Evolutionary conservation across 2,113 vertebrate species (phyloP).

Genomic region (Raja brachyura): DNA sequence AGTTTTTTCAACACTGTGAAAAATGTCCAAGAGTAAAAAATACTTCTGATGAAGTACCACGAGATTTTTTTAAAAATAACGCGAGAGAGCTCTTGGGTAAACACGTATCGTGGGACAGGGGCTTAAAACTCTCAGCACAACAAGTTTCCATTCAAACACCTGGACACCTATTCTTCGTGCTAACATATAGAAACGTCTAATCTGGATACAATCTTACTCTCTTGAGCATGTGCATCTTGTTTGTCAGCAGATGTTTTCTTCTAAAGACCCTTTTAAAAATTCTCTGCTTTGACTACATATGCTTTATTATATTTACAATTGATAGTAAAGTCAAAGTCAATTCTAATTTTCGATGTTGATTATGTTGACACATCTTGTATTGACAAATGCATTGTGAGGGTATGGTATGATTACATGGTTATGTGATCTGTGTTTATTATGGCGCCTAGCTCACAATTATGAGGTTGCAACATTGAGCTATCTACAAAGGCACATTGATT

Average conservation of each 20-base stretch:
- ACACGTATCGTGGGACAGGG: too few species aligned
- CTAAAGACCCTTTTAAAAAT: neutral
- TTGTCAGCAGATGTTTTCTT: neutral
- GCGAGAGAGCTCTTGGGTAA: too few species aligned
- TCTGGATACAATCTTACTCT: neutral
- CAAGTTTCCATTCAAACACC: neutral
- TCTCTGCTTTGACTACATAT: neutral
- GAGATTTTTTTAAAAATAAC: too few species aligned
- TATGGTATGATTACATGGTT: constrained; percentile 17
- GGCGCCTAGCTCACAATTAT: neutral
- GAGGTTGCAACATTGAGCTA: neutral
- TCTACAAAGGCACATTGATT: neutral
- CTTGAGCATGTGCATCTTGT: neutral
- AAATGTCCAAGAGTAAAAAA: too few species aligned
- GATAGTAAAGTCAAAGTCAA: neutral
- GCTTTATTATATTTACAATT: neutral
- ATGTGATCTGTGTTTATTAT: neutral
- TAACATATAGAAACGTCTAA: neutral
- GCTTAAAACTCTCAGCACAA: neutral
- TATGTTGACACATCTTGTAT: neutral
- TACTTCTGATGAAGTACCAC: too few species aligned
- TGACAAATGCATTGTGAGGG: neutral
- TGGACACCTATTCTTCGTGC: neutral
- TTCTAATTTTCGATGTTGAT: neutral
- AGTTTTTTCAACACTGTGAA: too few species aligned